phyloP scores from a whole-genome alignment of 2,113 vertebrate species.

The Hyaena hyaena region DNA sequence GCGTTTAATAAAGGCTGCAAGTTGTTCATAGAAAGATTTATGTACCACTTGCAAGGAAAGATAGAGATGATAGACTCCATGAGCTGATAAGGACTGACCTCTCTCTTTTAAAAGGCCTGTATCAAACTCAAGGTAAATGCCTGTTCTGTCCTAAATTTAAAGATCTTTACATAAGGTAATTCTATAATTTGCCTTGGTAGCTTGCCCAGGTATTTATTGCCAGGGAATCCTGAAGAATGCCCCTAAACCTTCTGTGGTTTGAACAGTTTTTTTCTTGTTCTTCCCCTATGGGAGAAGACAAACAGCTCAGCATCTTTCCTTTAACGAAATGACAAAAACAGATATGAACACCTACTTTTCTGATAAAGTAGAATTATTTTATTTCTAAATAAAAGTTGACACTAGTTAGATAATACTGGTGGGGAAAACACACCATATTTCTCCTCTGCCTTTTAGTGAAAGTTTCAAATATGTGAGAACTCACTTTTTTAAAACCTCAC shows the following conservation, averaged over 20 bases:
- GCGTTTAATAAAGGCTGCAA: neutral
- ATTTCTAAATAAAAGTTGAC: slow-evolving; percentile 8
- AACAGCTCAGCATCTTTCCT: neutral
- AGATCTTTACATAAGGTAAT: neutral
- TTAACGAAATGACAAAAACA: slow-evolving; percentile 13
- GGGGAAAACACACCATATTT: neutral
- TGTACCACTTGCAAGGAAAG: neutral
- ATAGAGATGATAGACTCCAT: neutral
- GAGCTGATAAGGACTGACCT: neutral
- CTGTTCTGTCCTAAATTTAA: neutral
- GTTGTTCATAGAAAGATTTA: neutral
- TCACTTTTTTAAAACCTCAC: neutral
- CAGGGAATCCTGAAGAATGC: slow-evolving; percentile 1
- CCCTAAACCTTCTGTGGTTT: neutral
- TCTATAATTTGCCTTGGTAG: neutral
- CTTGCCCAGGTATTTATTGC: neutral
- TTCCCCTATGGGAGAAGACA: neutral
- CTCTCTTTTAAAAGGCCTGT: neutral
- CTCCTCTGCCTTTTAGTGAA: neutral
- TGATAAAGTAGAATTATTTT: neutral
- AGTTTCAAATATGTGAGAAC: slow-evolving; percentile 28
- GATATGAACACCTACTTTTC: neutral
- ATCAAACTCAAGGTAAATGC: neutral
- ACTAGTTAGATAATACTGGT: neutral
- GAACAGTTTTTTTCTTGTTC: neutral